phyloP scores from a whole-genome alignment of 2,797 vertebrate genomes.

The Sebastes taczanowskii region DNA sequence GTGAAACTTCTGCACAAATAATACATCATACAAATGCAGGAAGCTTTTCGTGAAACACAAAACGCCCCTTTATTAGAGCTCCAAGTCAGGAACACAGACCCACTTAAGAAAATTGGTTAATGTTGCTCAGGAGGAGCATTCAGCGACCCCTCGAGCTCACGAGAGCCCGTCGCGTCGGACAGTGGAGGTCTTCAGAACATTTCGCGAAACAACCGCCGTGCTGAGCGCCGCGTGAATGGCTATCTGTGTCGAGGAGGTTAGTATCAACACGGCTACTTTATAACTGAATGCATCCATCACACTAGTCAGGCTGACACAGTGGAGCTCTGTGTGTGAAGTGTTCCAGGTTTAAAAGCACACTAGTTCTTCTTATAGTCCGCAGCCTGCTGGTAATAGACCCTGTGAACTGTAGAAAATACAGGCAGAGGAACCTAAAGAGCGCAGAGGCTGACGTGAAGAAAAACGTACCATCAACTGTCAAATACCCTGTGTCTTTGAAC shows the following conservation, averaged over 20 bases:
- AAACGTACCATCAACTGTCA: background rate
- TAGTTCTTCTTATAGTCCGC: constrained; percentile 42
- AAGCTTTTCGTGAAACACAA: constrained; percentile 7
- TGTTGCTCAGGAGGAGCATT: constrained; percentile 38
- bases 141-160: constrained; percentile 19
- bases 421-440: constrained; percentile 1
- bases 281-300: constrained; percentile 86
- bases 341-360: constrained; percentile 56
- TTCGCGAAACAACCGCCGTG: constrained; percentile 56
- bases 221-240: constrained; percentile 86
- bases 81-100: constrained; percentile 14
- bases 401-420: constrained; percentile 39
- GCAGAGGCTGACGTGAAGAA: background rate
- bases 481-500: background rate
- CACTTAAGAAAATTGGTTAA: constrained; percentile 49
- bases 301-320: constrained; percentile 72
- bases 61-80: background rate
- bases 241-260: constrained; percentile 81
- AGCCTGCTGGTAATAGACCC: constrained; percentile 34
- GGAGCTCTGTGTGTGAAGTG: constrained; percentile 59
- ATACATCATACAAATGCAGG: background rate
- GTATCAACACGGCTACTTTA: constrained; percentile 83
- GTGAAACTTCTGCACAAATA: background rate
- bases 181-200: constrained; percentile 51
- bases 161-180: constrained; percentile 17